These are phyloP conservation scores for Pediacus dermestoides DNA, from an alignment of 2,888 invertebrate species.

Conservation along the genomic window DNA sequence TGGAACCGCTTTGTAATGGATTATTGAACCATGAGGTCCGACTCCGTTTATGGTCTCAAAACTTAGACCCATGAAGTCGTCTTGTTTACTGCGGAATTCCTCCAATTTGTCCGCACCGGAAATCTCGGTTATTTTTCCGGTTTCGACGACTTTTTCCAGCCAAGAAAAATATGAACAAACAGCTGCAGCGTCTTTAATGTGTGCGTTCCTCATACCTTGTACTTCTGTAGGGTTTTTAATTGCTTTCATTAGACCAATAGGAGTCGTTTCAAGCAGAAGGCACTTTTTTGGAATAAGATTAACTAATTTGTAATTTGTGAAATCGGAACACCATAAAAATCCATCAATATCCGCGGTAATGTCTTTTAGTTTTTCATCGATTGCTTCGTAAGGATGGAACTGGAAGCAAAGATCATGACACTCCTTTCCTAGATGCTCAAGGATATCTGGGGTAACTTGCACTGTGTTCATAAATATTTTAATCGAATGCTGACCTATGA, in stretches of 20 bases:
- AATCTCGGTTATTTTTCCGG: constrained; percentile 65
- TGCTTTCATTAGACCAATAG: constrained; percentile 79
- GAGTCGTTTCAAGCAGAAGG: constrained; percentile 60
- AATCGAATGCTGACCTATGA: constrained; percentile 57
- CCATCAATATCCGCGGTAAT: constrained; percentile 28
- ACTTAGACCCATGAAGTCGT: constrained; percentile 77
- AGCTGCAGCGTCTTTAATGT: constrained; percentile 80
- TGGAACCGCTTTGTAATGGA: constrained; percentile 81
- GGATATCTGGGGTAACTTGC: constrained; percentile 53
- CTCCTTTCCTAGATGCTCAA: constrained; percentile 59
- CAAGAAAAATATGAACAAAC: constrained; percentile 79
- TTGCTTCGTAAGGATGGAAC: constrained; percentile 56
- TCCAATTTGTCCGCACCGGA: constrained; percentile 67
- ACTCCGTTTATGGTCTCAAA: constrained; percentile 91
- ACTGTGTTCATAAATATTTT: constrained; percentile 65
- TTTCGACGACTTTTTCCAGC: constrained; percentile 71
- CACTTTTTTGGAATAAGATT: constrained; percentile 43
- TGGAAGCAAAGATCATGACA: constrained; percentile 51
- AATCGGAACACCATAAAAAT: constrained; percentile 44
- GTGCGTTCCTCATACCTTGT: constrained; percentile 72
- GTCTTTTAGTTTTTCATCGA: constrained; percentile 53
- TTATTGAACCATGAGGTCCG: constrained; percentile 89
- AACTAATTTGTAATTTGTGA: constrained; percentile 44
- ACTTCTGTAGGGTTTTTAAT: constrained; percentile 81
- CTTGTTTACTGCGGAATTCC: constrained; percentile 54